Evolutionary conservation across 2,113 vertebrate genomes (phyloP), one percentile per base, ranked within the genome.

Genomic region (Axis porcinus): DNA sequence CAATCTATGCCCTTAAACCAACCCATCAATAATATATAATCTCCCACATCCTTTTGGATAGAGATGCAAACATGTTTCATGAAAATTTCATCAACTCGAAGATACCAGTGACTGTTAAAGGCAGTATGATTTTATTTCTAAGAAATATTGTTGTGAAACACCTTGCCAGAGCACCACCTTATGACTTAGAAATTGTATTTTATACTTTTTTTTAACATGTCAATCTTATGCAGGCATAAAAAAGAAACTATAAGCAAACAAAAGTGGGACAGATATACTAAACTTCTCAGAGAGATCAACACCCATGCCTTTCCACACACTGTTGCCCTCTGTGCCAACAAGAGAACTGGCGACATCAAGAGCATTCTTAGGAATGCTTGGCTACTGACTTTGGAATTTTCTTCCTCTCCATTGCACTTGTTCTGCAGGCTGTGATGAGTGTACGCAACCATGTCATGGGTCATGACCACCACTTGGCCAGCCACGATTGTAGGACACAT

Each of bases 121-220:
- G 50, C 55, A 96, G n/a, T 28, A 67, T 36, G 40, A 76, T 86
- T 92, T 94, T 94, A 89, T 40, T 78, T 97, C 54, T 94, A 91
- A 91, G n/a, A 95, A 91, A 91, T 14, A 36, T 2, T 55, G 47
- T 16, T 86, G 30, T 16, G 12, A 92, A 95, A 94, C 30, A 70
- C 14, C 10, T 33, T 45, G 58, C 64, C 67, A 89, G 54, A 92
- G 85, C 30, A 78, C 62, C 23, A n/a, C 54, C 33, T 52, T 25
- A 45, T 62, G 81, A 54, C n/a, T 88, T 23, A 94, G 40, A 93
- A 96, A 95, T 27, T 47, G 0, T 45, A 74, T 40, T 93, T 84
- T 76, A 97, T 30, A 45, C 7, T 27, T 70, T 78, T 17, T 79
- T 43, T 17, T 78, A 36, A 36, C 16, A 54, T 16, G 14, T 83